These are phyloP conservation scores for Phaonia tiefii DNA, from an alignment of 2,888 invertebrate genomes.

Conservation along the genomic window DNA sequence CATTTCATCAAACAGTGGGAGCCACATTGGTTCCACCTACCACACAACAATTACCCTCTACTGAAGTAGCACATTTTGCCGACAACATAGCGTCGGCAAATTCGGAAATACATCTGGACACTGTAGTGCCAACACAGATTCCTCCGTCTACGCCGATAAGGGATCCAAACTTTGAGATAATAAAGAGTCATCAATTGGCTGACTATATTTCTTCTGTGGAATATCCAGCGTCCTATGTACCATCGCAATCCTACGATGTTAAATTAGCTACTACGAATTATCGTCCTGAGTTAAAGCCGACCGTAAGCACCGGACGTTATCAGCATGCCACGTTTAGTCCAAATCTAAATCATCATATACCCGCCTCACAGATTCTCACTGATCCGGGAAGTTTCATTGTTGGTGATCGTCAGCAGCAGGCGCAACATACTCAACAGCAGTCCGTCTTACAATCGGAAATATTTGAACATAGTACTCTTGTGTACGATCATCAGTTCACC, in stretches of 20 bases:
- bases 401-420: conserved; percentile 38
- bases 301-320: conserved; percentile 72
- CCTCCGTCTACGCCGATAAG: conserved; percentile 47
- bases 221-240: conserved; percentile 86
- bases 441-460: conserved; percentile 4
- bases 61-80: conserved; percentile 64
- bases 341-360: conserved; percentile 72
- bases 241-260: conserved; percentile 81
- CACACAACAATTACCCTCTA: conserved; percentile 76
- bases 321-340: conserved; percentile 73
- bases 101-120: conserved; percentile 74
- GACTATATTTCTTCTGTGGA: conserved; percentile 87
- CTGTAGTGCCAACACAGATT: conserved; percentile 68
- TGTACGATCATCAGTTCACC: conserved; percentile 58
- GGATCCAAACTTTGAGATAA: conserved; percentile 75
- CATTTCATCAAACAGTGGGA: conserved; percentile 78
- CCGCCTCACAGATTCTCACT: conserved; percentile 75
- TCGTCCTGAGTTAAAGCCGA: conserved; percentile 50
- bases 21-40: conserved; percentile 70
- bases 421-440: conserved; percentile 43
- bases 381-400: conserved; percentile 71
- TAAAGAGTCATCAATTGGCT: conserved; percentile 85
- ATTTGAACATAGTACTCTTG: conserved; percentile 66
- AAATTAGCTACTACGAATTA: conserved; percentile 62
- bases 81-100: conserved; percentile 74